Evolutionary conservation across 2,888 invertebrate species (phyloP), one percentile per base, ranked within the genome.

Genomic region (Abscondita cerata): DNA sequence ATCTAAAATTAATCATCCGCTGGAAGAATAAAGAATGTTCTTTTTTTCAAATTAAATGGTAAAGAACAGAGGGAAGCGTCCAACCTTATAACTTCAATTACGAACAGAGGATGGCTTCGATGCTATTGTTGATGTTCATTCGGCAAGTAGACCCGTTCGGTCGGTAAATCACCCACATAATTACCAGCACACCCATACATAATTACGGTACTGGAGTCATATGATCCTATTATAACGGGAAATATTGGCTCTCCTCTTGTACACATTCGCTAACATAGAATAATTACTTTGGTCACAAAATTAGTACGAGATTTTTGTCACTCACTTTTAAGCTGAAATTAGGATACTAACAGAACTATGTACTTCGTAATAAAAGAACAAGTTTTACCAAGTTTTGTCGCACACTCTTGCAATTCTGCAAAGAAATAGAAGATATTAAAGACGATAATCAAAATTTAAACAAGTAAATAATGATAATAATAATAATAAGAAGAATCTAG

Each of bases 101-200:
- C 41, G 48, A 40, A 58, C 20, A 52, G 59, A 56, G 59, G 59
- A 58, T 59, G n/a, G 59, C 51, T 40, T 41, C 53, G 19, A n/a
- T 58, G 50, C 67, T 59, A 68, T 68, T 68, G 68, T 68, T 66
- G 64, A 47, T 68, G 66, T 59, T 66, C 68, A 64, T 59, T 64
- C 66, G 67, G 67, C 63, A 69, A 68, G 66, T 60, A 66, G 68
- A 69, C 68, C 62, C 64, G 59, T 56, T 65, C 60, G 59, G 63
- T 63, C 66, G 70, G 68, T 68, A 70, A 70, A 70, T 70, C 70
- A 70, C 70, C 70, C 70, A 68, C 70, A 70, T 70, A 68, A 70
- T 68, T 70, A 68, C 66, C 63, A 66, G 65, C 70, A 68, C 70
- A 68, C 70, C 70, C 70, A 68, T 68, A 63, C 60, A 66, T 68